A percentile compares a stretch with the other conserved stretches of the same genome.
Conservation (phyloP, 2,888 invertebrate species). For the Pristionchus mayeri region DNA sequence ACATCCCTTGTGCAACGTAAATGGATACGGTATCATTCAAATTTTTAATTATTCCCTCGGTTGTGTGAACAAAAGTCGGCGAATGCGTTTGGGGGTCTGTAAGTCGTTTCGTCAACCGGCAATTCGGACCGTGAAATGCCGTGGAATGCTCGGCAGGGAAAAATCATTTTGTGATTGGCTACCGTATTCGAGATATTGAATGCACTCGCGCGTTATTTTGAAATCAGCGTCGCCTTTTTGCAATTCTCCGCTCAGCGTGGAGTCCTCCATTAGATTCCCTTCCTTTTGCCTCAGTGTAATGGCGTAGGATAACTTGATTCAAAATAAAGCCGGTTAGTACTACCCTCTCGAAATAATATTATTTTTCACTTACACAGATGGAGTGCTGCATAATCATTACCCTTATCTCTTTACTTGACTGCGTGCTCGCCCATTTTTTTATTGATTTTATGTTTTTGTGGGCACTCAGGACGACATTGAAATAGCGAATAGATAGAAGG, state of each 20-base stretch:
- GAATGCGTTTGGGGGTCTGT: too few species aligned
- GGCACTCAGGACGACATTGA: background rate
- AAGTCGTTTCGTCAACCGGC: too few species aligned
- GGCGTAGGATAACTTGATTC: background rate
- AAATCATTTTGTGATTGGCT: slow-evolving; percentile 13
- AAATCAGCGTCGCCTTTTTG: background rate
- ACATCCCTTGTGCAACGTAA: too few species aligned
- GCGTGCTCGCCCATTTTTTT: too few species aligned
- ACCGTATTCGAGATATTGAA: background rate
- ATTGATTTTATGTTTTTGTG: background rate
- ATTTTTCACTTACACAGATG: background rate
- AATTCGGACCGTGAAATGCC: too few species aligned
- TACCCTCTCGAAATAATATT: background rate
- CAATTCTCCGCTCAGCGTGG: too few species aligned
- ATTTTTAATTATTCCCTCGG: too few species aligned
- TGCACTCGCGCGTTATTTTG: background rate
- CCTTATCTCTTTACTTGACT: background rate
- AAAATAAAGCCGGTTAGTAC: too few species aligned
- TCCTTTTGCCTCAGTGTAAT: background rate
- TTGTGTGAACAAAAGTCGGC: too few species aligned
- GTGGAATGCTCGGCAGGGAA: too few species aligned
- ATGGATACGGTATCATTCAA: too few species aligned
- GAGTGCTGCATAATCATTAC: background rate
- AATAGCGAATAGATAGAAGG: background rate
- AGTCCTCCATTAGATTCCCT: background rate